phyloP scores from a whole-genome alignment of 1,140 invertebrate genomes.

The Drosophila quadrilineata region DNA sequence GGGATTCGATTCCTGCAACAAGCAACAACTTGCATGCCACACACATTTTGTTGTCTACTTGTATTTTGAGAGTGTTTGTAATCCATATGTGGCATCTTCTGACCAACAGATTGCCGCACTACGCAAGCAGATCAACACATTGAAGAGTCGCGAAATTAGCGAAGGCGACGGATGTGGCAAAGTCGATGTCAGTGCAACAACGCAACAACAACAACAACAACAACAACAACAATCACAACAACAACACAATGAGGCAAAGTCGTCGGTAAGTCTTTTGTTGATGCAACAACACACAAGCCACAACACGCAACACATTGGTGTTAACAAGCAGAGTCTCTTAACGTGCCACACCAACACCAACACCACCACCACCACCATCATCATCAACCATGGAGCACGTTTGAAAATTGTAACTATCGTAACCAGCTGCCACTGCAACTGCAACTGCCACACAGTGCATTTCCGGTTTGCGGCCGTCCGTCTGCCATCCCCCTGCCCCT shows the following conservation, averaged over 20 bases:
- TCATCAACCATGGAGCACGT: no score
- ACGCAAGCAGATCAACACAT: constrained; percentile 57
- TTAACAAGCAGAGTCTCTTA: constrained; percentile 9
- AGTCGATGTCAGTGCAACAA: constrained; percentile 3
- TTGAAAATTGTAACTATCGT: no score
- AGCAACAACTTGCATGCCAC: neutral
- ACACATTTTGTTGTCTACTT: neutral
- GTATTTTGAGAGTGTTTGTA: neutral
- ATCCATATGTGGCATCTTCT: constrained; percentile 10
- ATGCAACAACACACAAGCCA: no score
- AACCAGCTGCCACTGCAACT: constrained; percentile 14
- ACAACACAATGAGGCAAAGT: constrained; percentile 26
- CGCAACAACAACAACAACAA: no score
- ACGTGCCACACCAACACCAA: neutral
- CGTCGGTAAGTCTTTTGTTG: constrained; percentile 55
- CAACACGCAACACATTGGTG: constrained; percentile 14
- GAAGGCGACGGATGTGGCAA: constrained; percentile 20
- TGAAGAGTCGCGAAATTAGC: constrained; percentile 49
- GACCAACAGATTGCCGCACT: constrained; percentile 62
- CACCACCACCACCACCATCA: no score
- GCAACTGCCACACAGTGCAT: constrained; percentile 17
- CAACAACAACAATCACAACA: no score
- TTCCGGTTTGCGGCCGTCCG: neutral
- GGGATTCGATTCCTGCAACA: no score
- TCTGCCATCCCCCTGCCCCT: no score